phyloP scores from a whole-genome alignment of 1,140 invertebrate species.

The Contarinia nasturtii region DNA sequence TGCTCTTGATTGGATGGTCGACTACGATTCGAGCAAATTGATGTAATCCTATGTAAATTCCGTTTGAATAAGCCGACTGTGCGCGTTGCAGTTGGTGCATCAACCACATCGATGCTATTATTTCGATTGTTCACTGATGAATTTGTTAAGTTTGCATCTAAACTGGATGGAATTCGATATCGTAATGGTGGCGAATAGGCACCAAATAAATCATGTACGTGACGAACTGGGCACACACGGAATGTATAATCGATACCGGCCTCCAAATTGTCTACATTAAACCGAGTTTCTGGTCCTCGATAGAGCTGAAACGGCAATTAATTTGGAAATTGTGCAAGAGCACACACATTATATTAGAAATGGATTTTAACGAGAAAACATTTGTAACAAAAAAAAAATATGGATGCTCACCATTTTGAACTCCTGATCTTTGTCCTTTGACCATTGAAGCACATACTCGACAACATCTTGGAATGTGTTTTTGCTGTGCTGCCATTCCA shows the following conservation, averaged over 20 bases:
- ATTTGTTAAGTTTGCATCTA: not conserved
- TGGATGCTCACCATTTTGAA: slow-evolving; percentile 7
- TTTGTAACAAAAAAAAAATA: slow-evolving; percentile 9
- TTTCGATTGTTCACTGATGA: not conserved
- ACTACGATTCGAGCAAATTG: slow-evolving; percentile 18
- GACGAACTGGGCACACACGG: slow-evolving; percentile 50
- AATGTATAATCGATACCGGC: slow-evolving; percentile 49
- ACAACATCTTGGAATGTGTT: slow-evolving; percentile 19
- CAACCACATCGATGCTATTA: slow-evolving; percentile 2
- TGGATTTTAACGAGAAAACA: slow-evolving; percentile 6
- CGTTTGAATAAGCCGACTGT: slow-evolving; percentile 11
- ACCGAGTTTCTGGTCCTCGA: slow-evolving; percentile 41
- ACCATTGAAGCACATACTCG: slow-evolving; percentile 20
- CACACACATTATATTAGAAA: not conserved
- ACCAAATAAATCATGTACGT: slow-evolving; percentile 36
- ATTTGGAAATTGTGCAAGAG: not conserved
- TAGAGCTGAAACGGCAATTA: slow-evolving; percentile 44
- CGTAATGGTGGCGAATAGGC: slow-evolving; percentile 39
- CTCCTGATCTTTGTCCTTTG: slow-evolving; percentile 8
- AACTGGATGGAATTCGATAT: slow-evolving; percentile 13
- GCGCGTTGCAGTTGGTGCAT: slow-evolving; percentile 4
- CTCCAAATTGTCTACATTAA: slow-evolving; percentile 41
- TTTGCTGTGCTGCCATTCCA: slow-evolving; percentile 32
- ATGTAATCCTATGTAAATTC: slow-evolving; percentile 10
- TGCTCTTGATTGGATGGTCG: slow-evolving; percentile 20